Conservation (phyloP, 2,797 vertebrate genomes). For the Pseudotriccus pelzelni region DNA sequence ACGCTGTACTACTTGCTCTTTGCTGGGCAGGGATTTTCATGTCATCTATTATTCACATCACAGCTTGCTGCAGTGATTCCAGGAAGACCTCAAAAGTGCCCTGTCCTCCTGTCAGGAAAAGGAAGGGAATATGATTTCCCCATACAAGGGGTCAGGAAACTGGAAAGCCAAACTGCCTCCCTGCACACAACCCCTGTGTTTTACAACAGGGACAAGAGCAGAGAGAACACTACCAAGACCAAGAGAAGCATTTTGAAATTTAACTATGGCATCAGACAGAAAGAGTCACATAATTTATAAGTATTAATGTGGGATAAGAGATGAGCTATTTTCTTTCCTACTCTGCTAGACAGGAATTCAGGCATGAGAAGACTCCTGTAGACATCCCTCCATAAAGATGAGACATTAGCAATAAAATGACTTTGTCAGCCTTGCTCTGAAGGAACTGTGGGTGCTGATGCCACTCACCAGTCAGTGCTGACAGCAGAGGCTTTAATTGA, state of each 20-base stretch:
- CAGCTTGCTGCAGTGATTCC: conserved; percentile 22
- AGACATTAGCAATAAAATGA: not conserved
- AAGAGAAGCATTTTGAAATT: not conserved
- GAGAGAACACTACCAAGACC: not conserved
- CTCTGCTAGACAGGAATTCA: not conserved
- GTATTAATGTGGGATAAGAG: not conserved
- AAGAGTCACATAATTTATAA: not conserved
- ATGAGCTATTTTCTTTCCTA: not conserved
- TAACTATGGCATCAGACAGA: not conserved
- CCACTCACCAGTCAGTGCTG: not conserved
- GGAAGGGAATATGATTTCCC: not conserved
- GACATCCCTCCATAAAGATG: not conserved
- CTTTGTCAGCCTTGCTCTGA: not conserved
- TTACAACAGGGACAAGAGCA: not conserved
- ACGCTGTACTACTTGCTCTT: not conserved
- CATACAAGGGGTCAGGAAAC: not conserved
- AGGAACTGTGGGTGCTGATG: not conserved
- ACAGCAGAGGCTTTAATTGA: not conserved
- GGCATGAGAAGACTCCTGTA: not conserved
- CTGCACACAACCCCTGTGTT: not conserved
- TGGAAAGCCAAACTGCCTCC: not conserved
- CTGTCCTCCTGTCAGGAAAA: not conserved
- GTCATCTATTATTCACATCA: conserved; percentile 44
- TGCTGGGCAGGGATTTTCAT: not conserved
- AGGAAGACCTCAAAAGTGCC: not conserved